Conservation (phyloP, 2,888 invertebrate species). For the Nebria salina region DNA sequence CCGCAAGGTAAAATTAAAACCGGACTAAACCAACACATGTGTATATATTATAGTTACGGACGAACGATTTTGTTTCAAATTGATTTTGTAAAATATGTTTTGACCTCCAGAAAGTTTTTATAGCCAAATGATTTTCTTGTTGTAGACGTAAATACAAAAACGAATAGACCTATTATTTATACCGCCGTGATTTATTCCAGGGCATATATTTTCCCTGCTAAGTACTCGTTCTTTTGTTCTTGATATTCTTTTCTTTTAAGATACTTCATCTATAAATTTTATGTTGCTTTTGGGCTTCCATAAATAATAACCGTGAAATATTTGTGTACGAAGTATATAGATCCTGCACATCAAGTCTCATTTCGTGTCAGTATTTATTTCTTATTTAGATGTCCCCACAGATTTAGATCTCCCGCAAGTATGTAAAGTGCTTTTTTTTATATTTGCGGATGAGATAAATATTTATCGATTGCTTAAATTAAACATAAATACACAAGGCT, state of each 20-base stretch:
- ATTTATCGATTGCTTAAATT: background rate
- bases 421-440: background rate
- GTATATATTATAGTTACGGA: background rate
- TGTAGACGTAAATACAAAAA: background rate
- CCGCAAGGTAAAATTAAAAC: background rate
- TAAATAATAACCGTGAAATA: background rate
- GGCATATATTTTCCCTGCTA: background rate
- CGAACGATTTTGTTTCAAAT: background rate
- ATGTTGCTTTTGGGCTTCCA: background rate
- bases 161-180: background rate
- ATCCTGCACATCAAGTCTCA: background rate
- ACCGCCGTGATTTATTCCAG: background rate
- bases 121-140: background rate
- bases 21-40: background rate
- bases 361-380: background rate
- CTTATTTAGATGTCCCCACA: background rate
- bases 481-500: background rate
- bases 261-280: slow-evolving; percentile 1
- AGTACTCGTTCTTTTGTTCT: background rate
- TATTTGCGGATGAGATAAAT: background rate
- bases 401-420: background rate
- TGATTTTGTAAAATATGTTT: background rate
- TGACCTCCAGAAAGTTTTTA: background rate
- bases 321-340: background rate
- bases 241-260: background rate